Evolutionary conservation across 2,888 invertebrate genomes (phyloP).

Genomic region (Bedellia somnulentella): DNA sequence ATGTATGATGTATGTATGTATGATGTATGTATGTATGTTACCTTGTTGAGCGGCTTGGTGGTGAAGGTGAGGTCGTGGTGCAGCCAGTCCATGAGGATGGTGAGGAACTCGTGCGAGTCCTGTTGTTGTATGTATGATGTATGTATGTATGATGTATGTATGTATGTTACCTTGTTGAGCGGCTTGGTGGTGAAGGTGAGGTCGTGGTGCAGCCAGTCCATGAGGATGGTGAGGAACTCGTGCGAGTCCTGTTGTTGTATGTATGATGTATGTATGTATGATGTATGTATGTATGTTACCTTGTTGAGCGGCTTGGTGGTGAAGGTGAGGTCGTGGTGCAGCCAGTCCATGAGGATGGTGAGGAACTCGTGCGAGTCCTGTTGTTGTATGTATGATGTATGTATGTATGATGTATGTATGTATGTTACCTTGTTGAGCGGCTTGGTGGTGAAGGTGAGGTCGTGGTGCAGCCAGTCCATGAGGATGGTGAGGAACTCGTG

Average conservation of each 20-base stretch:
- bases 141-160: too few relatives aligned
- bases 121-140: too few relatives aligned
- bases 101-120: slow-evolving; percentile 89
- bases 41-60: slow-evolving; percentile 35
- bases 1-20: too few relatives aligned
- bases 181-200: slow-evolving; percentile 50
- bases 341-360: slow-evolving; percentile 83
- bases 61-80: slow-evolving; percentile 74
- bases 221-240: slow-evolving; percentile 84
- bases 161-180: slow-evolving; percentile 41
- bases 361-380: slow-evolving; percentile 93
- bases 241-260: slow-evolving; percentile 92
- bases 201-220: slow-evolving; percentile 88
- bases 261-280: too few relatives aligned
- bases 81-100: slow-evolving; percentile 84
- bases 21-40: too few relatives aligned
- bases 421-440: slow-evolving; percentile 39
- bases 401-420: too few relatives aligned
- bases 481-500: slow-evolving; percentile 89
- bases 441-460: slow-evolving; percentile 58
- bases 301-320: slow-evolving; percentile 31
- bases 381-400: too few relatives aligned
- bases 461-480: slow-evolving; percentile 86
- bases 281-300: too few relatives aligned
- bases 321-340: slow-evolving; percentile 77